Percentiles rank a stretch among this genome's conserved stretches.
These are phyloP conservation scores for Andrena minutula DNA, from an alignment of 2,888 invertebrate species.

Conservation along the genomic window DNA sequence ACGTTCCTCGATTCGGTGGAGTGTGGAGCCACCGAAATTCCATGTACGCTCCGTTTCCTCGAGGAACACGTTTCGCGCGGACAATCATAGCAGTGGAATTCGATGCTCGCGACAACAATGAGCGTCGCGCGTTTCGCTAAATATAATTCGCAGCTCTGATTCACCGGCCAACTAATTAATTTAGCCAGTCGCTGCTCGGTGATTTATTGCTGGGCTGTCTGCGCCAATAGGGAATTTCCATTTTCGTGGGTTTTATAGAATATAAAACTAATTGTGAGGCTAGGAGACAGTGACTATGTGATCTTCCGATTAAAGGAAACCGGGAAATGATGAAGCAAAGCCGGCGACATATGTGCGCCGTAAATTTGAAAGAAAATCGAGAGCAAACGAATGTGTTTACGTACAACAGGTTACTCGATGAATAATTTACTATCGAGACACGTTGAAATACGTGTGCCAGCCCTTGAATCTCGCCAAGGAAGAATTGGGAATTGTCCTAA, in stretches of 20 bases:
- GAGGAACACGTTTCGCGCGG: background rate
- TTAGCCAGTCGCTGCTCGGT: constrained; percentile 26
- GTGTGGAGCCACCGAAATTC: background rate
- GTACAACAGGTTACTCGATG: constrained; percentile 53
- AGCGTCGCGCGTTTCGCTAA: constrained; percentile 38
- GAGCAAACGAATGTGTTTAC: constrained; percentile 33
- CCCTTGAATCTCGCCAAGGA: constrained; percentile 48
- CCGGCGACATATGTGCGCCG: constrained; percentile 11
- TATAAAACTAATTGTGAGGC: no score
- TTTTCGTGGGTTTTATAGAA: no score
- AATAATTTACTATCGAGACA: constrained; percentile 56
- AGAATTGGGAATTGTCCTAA: constrained; percentile 14
- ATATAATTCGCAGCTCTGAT: constrained; percentile 54
- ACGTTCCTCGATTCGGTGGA: background rate
- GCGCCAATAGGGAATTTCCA: background rate
- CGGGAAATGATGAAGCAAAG: background rate
- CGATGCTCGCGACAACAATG: constrained; percentile 50
- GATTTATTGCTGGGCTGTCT: constrained; percentile 21
- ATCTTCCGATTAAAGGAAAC: background rate
- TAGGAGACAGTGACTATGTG: no score
- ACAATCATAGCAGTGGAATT: constrained; percentile 41
- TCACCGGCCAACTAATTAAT: constrained; percentile 52
- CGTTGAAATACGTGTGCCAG: constrained; percentile 23
- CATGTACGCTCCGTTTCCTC: background rate
- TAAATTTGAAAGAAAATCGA: constrained; percentile 31